Evolutionary conservation across 2,888 invertebrate genomes (phyloP).

Genomic region (Argyresthia goedartella): DNA sequence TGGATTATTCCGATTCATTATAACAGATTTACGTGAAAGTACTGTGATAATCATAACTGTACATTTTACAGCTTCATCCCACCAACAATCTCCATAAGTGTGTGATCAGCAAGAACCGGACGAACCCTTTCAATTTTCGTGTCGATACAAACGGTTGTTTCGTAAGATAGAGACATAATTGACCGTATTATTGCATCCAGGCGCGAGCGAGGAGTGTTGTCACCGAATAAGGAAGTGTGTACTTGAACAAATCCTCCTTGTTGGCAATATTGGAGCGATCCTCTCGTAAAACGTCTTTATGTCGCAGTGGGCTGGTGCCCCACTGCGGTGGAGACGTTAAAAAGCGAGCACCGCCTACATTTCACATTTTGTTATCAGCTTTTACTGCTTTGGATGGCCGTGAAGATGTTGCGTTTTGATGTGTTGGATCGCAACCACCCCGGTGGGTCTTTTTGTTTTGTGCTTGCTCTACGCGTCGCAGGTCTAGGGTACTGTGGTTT

Average conservation of each 20-base stretch:
- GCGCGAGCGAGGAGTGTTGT: slow-evolving; percentile 1
- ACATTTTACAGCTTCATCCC: too few relatives aligned
- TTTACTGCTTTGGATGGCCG: background rate
- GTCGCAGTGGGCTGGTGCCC: background rate
- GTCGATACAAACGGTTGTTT: background rate
- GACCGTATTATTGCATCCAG: background rate
- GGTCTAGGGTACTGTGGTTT: too few relatives aligned
- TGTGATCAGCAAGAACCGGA: too few relatives aligned
- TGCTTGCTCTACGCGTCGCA: too few relatives aligned
- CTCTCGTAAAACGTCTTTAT: slow-evolving; percentile 5
- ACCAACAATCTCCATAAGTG: too few relatives aligned
- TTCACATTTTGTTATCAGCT: background rate
- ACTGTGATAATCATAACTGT: too few relatives aligned
- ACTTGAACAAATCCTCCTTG: slow-evolving; percentile 41
- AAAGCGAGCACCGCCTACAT: background rate
- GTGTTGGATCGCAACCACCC: background rate
- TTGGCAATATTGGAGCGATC: slow-evolving; percentile 4
- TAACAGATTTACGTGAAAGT: too few relatives aligned
- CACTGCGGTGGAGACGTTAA: background rate
- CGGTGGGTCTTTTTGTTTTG: background rate
- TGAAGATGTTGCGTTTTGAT: background rate
- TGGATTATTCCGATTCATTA: too few relatives aligned
- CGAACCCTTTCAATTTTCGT: too few relatives aligned
- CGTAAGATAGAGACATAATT: slow-evolving; percentile 1
- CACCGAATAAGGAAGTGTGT: slow-evolving; percentile 42